Conservation (phyloP, 2,888 invertebrate species). For the Chesias legatella region DNA sequence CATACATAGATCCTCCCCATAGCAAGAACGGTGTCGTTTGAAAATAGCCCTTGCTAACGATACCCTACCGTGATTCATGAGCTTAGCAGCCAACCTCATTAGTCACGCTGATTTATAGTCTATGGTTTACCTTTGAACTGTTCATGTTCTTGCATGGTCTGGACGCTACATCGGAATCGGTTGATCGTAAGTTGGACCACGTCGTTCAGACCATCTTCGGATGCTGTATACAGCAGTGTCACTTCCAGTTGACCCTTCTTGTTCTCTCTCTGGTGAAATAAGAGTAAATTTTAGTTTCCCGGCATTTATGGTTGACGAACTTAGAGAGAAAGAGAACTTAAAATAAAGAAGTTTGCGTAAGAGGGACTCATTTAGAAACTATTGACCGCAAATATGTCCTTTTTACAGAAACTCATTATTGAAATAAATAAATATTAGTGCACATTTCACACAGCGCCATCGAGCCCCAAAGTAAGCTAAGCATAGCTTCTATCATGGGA, state of each 20-base stretch:
- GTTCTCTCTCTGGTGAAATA: constrained; percentile 80
- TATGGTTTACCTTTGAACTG: constrained; percentile 83
- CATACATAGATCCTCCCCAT: too few species aligned
- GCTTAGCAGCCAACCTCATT: constrained; percentile 14
- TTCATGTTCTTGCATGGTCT: constrained; percentile 87
- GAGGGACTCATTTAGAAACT: too few species aligned
- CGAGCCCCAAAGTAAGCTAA: too few species aligned
- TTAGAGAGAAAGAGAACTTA: neutral
- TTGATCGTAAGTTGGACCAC: constrained; percentile 82
- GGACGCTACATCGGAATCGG: constrained; percentile 83
- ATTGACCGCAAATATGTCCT: too few species aligned
- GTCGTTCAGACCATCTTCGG: constrained; percentile 84
- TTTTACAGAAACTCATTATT: too few species aligned
- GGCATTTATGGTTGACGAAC: too few species aligned
- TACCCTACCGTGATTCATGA: constrained; percentile 20
- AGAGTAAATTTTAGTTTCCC: constrained; percentile 3
- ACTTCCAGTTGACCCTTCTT: constrained; percentile 85
- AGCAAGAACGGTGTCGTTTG: constrained; percentile 18
- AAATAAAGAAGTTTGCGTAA: too few species aligned
- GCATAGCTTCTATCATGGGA: too few species aligned
- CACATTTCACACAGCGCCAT: too few species aligned
- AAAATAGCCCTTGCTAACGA: constrained; percentile 21
- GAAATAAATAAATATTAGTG: too few species aligned
- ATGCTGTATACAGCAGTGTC: constrained; percentile 82
- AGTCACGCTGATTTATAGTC: constrained; percentile 27